Evolutionary conservation across 2,113 vertebrate species (phyloP).

Genomic region (Amblyopsis rosae): DNA sequence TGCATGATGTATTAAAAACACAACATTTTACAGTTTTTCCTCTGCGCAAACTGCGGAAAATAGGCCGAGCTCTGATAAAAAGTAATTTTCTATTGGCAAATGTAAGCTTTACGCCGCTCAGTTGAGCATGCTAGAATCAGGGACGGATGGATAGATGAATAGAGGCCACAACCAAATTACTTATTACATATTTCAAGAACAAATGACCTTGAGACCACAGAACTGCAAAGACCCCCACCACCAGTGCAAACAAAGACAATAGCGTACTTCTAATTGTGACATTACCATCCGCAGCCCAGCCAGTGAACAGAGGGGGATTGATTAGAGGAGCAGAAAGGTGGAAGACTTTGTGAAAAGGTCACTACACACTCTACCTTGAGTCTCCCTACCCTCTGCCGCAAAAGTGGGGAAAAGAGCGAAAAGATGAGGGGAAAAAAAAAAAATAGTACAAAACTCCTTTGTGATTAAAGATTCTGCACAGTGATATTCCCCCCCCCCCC

Average conservation of each 20-base stretch:
- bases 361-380: conserved; percentile 75
- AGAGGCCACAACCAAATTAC: conserved; percentile 56
- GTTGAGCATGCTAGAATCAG: conserved; percentile 15
- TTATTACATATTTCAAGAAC: conserved; percentile 72
- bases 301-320: conserved; percentile 74
- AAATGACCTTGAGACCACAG: conserved; percentile 71
- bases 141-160: conserved; percentile 5
- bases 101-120: conserved; percentile 27
- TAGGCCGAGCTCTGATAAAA: neutral
- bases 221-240: conserved; percentile 41
- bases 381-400: conserved; percentile 39
- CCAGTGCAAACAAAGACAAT: conserved; percentile 75
- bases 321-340: conserved; percentile 77
- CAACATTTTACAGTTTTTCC: conserved; percentile 33
- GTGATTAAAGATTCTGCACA: conserved; percentile 63
- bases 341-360: conserved; percentile 82
- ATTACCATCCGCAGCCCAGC: conserved; percentile 71
- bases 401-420: conserved; percentile 31
- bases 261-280: conserved; percentile 75
- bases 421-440: conserved; percentile 33
- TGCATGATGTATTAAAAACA: conserved; percentile 40
- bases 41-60: conserved; percentile 11
- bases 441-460: conserved; percentile 39
- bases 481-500: conserved; percentile 11
- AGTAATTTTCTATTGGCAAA: neutral